phyloP scores from a whole-genome alignment of 2,888 invertebrate species.

The Scaptodrosophila latifasciaeformis region DNA sequence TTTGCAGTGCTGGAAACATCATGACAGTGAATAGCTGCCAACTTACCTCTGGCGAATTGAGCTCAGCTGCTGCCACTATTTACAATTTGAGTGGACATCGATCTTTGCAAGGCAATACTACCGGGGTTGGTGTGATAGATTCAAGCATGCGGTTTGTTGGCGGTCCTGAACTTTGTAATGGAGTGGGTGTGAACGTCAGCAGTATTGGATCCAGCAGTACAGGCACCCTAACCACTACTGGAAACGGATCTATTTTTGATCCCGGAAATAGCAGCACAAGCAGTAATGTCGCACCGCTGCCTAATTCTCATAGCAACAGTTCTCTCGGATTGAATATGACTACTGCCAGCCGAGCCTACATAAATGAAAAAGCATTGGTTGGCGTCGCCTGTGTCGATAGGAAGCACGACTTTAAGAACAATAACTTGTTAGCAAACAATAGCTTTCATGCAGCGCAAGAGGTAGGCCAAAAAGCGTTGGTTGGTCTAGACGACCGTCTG shows the following conservation, averaged over 20 bases:
- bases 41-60: slow-evolving; percentile 38
- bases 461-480: slow-evolving; percentile 45
- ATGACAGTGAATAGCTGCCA: slow-evolving; percentile 43
- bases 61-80: slow-evolving; percentile 33
- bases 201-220: slow-evolving; percentile 15
- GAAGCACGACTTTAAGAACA: slow-evolving; percentile 65
- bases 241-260: slow-evolving; percentile 22
- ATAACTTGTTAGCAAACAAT: slow-evolving; percentile 57
- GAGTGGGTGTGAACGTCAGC: slow-evolving; percentile 1
- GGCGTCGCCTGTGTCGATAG: slow-evolving; percentile 57
- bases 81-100: slow-evolving; percentile 43
- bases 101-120: slow-evolving; percentile 21
- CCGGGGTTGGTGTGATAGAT: slow-evolving; percentile 28
- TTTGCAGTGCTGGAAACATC: slow-evolving; percentile 46
- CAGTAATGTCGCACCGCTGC: slow-evolving; percentile 32
- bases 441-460: slow-evolving; percentile 59
- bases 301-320: slow-evolving; percentile 30
- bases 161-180: slow-evolving; percentile 37
- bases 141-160: slow-evolving; percentile 33
- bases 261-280: slow-evolving; percentile 27
- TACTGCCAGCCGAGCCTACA: slow-evolving; percentile 35
- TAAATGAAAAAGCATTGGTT: slow-evolving; percentile 45
- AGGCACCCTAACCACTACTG: slow-evolving; percentile 4
- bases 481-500: background rate
- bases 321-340: slow-evolving; percentile 26